A percentile compares a stretch with the other conserved stretches of the same genome.
Conservation (phyloP, 35 echinoderm and acorn worm species). For the Ophioderma brevispina region DNA sequence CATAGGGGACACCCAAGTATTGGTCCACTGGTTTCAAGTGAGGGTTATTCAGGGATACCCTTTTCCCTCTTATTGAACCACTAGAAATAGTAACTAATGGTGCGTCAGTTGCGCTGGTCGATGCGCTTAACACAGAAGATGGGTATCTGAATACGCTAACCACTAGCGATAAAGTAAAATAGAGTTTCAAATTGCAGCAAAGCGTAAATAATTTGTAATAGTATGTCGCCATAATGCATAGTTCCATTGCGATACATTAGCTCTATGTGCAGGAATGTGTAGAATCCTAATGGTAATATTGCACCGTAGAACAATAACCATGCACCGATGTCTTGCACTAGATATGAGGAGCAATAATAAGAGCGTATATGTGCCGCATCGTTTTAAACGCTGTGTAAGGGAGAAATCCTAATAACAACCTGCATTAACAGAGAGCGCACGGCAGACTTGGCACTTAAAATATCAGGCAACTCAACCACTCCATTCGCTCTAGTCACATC, state of each 20-base stretch:
- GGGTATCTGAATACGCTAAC: not conserved
- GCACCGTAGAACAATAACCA: not conserved
- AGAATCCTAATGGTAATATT: not conserved
- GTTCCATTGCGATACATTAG: not conserved
- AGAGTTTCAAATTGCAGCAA: not conserved
- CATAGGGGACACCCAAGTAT: constrained; percentile 86
- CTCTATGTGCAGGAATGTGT: not conserved
- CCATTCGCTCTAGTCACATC: not conserved
- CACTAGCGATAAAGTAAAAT: not conserved
- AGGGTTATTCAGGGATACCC: constrained; percentile 34
- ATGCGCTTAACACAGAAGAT: not conserved
- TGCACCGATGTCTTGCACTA: not conserved
- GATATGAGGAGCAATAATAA: not conserved
- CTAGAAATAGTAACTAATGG: constrained; percentile 36
- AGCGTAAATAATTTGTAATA: not conserved
- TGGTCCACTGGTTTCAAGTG: constrained; percentile 72
- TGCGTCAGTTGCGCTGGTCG: not conserved
- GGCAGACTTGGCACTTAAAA: not conserved
- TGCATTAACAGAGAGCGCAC: not conserved
- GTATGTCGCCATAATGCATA: not conserved
- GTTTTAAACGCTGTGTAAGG: not conserved
- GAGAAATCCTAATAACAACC: not conserved
- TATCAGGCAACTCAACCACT: not conserved
- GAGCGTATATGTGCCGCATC: not conserved
- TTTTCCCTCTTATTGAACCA: constrained; percentile 48